These are phyloP conservation scores for Cyanoramphus novaezelandiae DNA, from an alignment of 2,113 vertebrate genomes.

Conservation along the genomic window DNA sequence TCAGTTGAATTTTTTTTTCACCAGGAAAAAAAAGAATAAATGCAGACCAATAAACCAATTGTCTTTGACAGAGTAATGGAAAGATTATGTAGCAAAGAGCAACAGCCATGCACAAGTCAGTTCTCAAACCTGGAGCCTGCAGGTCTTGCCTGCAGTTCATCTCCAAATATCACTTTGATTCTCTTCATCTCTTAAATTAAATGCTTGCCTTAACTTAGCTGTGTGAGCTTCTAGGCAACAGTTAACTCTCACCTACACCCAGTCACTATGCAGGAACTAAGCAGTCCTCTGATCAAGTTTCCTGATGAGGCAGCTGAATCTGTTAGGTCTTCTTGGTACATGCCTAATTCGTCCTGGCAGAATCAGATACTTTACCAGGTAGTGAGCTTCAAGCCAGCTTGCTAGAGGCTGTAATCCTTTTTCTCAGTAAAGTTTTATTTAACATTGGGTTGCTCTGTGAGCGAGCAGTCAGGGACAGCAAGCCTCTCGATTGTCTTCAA, in stretches of 20 bases:
- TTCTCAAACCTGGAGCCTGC: not conserved
- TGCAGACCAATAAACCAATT: not conserved
- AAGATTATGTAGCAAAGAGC: not conserved
- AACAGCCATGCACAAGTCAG: not conserved
- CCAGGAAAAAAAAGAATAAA: not conserved
- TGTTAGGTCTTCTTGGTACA: not conserved
- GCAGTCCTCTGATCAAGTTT: not conserved
- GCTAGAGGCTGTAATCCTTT: not conserved
- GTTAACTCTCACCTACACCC: not conserved
- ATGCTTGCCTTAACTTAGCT: not conserved
- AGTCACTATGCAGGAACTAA: not conserved
- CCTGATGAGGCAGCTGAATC: not conserved
- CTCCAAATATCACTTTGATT: not conserved
- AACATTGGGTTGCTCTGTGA: not conserved
- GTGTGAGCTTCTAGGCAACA: not conserved
- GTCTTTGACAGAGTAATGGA: not conserved
- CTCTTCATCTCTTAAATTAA: not conserved
- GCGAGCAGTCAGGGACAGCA: not conserved
- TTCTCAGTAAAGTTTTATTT: not conserved
- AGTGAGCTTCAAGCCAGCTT: not conserved
- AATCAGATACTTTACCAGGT: not conserved
- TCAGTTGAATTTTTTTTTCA: rapidly evolving
- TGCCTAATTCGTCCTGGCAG: not conserved
- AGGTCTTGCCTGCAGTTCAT: not conserved
- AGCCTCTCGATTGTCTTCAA: not conserved